Evolutionary conservation across 1,140 invertebrate species (phyloP).

Genomic region (Drosophila littoralis): DNA sequence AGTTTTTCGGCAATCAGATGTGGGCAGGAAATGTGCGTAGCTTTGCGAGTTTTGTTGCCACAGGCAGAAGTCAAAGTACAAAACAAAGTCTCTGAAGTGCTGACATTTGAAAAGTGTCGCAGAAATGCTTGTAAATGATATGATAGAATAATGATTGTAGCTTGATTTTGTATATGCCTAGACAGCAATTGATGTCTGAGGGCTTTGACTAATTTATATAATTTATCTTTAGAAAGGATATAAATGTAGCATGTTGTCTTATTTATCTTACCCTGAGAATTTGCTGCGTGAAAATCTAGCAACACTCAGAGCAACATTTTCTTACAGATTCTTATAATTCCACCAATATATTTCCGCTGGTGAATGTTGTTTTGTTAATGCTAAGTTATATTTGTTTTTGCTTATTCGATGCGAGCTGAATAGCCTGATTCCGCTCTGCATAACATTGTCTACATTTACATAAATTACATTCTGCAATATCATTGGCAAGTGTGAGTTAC

Average conservation of each 20-base stretch:
- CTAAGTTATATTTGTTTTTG: too few species aligned
- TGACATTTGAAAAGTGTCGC: constrained; percentile 35
- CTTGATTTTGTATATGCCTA: constrained; percentile 1
- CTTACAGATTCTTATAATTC: too few species aligned
- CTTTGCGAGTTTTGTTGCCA: constrained; percentile 47
- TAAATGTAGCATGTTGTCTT: background rate
- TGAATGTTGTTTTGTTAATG: too few species aligned
- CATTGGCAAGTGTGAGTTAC: too few species aligned
- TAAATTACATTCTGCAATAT: too few species aligned
- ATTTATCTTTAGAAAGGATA: background rate
- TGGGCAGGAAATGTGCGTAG: constrained; percentile 66
- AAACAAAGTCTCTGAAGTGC: constrained; percentile 37
- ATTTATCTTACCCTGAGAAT: too few species aligned
- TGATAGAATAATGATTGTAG: constrained; percentile 36
- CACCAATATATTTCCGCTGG: too few species aligned
- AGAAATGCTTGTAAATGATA: constrained; percentile 43
- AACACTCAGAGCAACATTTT: too few species aligned
- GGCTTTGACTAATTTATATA: background rate
- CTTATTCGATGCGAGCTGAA: too few species aligned
- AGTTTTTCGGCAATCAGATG: constrained; percentile 58
- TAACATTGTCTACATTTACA: too few species aligned
- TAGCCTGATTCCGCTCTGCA: too few species aligned
- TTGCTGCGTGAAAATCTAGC: too few species aligned
- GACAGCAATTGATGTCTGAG: background rate
- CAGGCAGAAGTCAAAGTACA: constrained; percentile 51